Conservation (phyloP, 2,797 vertebrate species). For the Silurus lanzhouensis region DNA sequence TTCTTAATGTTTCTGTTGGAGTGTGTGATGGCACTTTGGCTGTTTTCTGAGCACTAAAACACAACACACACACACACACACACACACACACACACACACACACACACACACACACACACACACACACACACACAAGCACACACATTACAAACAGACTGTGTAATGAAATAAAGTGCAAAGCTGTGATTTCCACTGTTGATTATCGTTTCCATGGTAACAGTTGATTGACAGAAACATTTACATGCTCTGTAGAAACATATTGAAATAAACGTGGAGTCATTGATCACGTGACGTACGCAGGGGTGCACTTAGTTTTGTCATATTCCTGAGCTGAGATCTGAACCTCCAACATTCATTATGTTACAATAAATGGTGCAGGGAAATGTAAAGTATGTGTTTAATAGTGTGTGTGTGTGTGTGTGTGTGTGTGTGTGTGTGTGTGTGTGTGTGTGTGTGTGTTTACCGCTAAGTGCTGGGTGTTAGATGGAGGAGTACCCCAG, state of each 20-base stretch:
- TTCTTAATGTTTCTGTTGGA: neutral
- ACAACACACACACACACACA: slow-evolving; percentile 11
- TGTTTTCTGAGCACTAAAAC: neutral
- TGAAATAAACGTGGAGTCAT: no score
- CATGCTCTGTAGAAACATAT: no score
- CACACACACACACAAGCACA: neutral
- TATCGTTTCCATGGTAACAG: neutral
- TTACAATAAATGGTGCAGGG: neutral
- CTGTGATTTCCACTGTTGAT: neutral
- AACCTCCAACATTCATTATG: neutral
- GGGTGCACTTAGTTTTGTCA: neutral
- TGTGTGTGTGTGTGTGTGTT: slow-evolving; percentile 9
- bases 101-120: neutral
- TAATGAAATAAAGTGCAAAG: neutral
- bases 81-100: neutral
- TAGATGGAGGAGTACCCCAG: slow-evolving; percentile 65
- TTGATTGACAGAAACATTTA: neutral
- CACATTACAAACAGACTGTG: neutral
- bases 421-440: neutral
- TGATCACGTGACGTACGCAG: no score
- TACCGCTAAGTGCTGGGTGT: slow-evolving; percentile 70
- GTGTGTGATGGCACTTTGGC: slow-evolving; percentile 12
- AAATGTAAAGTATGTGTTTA: neutral
- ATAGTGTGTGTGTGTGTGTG: no score
- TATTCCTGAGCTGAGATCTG: neutral